Conservation (phyloP, 2,888 invertebrate species). For the Odontomyia ornata region DNA sequence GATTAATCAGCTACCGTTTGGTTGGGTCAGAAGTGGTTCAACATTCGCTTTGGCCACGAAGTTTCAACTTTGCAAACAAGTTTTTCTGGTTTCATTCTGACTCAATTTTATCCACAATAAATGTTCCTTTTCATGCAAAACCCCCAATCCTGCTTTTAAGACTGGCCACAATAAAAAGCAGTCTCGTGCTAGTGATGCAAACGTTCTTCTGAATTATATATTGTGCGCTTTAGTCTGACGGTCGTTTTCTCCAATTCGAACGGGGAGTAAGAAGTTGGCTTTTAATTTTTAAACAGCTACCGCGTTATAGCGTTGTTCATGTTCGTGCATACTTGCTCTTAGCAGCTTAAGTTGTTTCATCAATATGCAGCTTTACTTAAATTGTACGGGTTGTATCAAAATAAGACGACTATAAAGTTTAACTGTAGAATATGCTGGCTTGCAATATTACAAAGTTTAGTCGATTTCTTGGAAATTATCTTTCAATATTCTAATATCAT, state of each 20-base stretch:
- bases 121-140: not conserved
- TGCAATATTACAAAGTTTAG: no score
- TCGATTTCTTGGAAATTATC: no score
- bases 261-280: slow-evolving; percentile 25
- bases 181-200: slow-evolving; percentile 17
- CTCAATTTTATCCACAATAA: not conserved
- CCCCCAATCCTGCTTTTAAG: slow-evolving; percentile 13
- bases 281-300: slow-evolving; percentile 47
- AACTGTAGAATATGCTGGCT: not conserved
- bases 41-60: not conserved
- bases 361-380: slow-evolving; percentile 33
- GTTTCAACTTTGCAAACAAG: not conserved
- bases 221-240: slow-evolving; percentile 19
- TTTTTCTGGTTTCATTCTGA: not conserved
- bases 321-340: not conserved
- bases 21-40: slow-evolving; percentile 41
- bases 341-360: slow-evolving; percentile 3
- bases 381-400: not conserved
- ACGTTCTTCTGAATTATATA: slow-evolving; percentile 42
- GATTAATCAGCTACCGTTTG: slow-evolving; percentile 48
- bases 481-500: no score
- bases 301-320: not conserved
- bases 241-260: slow-evolving; percentile 17
- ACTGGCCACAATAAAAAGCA: slow-evolving; percentile 44
- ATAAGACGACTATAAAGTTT: not conserved